Conservation (phyloP, 2,113 vertebrate genomes). For the Clarias batrachus region DNA sequence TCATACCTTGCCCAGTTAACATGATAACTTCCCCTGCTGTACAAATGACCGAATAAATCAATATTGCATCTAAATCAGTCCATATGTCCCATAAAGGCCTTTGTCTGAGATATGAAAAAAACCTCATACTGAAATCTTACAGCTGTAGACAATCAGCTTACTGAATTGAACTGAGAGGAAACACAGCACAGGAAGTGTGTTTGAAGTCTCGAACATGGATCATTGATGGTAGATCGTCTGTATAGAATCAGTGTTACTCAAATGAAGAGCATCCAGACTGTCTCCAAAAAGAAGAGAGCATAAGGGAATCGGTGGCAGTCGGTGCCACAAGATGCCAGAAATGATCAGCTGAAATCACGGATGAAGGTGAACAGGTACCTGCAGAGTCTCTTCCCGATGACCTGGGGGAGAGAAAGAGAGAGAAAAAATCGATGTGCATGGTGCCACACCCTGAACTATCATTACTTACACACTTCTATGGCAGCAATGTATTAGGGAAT, state of each 20-base stretch:
- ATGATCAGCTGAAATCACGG: not conserved
- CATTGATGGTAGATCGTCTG: not conserved
- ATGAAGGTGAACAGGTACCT: slow-evolving; percentile 26
- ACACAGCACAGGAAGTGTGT: slow-evolving; percentile 7
- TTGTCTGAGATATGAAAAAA: not conserved
- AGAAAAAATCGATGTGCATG: not conserved
- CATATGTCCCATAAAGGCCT: not conserved
- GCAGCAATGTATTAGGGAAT: not conserved
- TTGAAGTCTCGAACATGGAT: not conserved
- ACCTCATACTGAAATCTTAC: not conserved
- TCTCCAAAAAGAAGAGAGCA: not conserved
- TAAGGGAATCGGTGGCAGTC: not conserved
- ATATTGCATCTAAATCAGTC: not conserved
- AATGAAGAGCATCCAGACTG: slow-evolving; percentile 1
- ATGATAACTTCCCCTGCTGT: not conserved
- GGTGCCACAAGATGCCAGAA: not conserved
- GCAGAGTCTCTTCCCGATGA: not conserved
- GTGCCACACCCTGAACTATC: not conserved
- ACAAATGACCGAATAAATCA: not conserved
- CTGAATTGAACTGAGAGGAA: not conserved
- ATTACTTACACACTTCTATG: not conserved
- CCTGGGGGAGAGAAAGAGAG: no score
- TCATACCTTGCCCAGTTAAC: not conserved
- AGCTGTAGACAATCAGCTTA: slow-evolving; percentile 17
- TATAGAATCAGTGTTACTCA: not conserved